Conservation (phyloP, 53 echinoderm and acorn worm species). For the Actinopyga echinites region DNA sequence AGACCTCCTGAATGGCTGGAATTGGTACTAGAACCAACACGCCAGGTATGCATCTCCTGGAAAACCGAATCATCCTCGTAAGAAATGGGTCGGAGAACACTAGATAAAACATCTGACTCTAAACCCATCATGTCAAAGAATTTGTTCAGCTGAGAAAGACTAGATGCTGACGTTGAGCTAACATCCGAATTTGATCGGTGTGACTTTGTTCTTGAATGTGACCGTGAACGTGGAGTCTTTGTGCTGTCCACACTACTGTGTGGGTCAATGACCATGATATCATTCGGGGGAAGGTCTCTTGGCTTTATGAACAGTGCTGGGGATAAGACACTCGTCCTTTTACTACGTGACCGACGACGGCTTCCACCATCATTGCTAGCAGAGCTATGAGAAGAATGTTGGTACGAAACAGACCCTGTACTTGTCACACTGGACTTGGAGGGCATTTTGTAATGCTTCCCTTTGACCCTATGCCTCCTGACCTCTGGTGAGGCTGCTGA, state of each 20-base stretch:
- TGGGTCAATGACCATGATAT: conserved; percentile 30
- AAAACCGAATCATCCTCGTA: conserved; percentile 72
- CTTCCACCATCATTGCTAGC: conserved; percentile 4
- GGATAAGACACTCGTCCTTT: not conserved
- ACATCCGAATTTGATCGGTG: conserved; percentile 66
- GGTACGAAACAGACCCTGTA: conserved; percentile 37
- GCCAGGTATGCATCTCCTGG: conserved; percentile 84
- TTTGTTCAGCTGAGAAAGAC: conserved; percentile 66
- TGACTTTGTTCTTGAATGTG: not conserved
- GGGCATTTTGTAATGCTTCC: conserved; percentile 4
- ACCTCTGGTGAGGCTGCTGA: conserved; percentile 26
- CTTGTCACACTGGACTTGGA: conserved; percentile 34
- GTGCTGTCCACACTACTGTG: conserved; percentile 20
- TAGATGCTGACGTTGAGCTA: conserved; percentile 37
- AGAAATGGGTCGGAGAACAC: conserved; percentile 40
- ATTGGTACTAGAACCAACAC: conserved; percentile 35
- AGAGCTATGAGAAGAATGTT: conserved; percentile 26
- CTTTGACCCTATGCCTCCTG: conserved; percentile 4
- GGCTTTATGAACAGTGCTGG: not conserved
- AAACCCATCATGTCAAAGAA: conserved; percentile 97
- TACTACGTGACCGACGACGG: not conserved
- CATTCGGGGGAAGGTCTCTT: conserved; percentile 21
- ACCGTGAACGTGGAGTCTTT: not conserved
- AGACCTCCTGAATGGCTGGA: conserved; percentile 39
- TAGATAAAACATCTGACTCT: conserved; percentile 62